Evolutionary conservation across 2,113 vertebrate genomes (phyloP), one percentile per base, ranked within the genome.

Genomic region (Etheostoma cragini): DNA sequence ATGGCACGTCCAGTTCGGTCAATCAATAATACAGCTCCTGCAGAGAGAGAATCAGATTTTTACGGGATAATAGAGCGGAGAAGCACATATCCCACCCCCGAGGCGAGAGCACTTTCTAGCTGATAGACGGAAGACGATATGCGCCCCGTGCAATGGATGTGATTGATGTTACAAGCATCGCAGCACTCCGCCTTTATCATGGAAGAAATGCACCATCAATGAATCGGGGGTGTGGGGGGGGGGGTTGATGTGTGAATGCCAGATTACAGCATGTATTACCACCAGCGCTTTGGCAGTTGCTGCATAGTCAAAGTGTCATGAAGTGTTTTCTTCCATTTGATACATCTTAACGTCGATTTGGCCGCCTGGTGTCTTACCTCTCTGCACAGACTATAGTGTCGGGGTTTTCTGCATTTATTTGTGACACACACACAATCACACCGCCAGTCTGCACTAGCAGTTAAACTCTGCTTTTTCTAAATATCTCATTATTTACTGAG

Each of bases 111-210:
- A 58, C 92, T 88, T 89, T 84, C 83, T 64, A 71, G 56, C 83
- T 89, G 90, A 88, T 74, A 69, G 86, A 90, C 76, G 61, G 83
- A 77, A 66, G 84, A 60, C 64, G 63, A 60, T 16, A 52, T 24
- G 89, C 91, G 82, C 87, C 58, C 84, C 45, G 72, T 70, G 83
- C 72, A 17, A 79, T 78, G 78, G 80, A 54, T 86, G 89, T 89
- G 92, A 92, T 87, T 83, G 89, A 92, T 91, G 87, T 61, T 79
- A 73, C 86, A 89, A 69, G 90, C 89, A 85, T 88, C 81, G 73
- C 87, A 72, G 81, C 87, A 82, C 83, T 72, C 35, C 86, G 85
- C 82, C 85, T 89, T 80, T 86, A 87, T 82, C 82, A 35, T 67
- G 64, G 61, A 14, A 69, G 68, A 83, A 89, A 82, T 84, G 86